Evolutionary conservation across 2,888 invertebrate species (phyloP).

Genomic region (Chaetogeoica ovagalla): DNA sequence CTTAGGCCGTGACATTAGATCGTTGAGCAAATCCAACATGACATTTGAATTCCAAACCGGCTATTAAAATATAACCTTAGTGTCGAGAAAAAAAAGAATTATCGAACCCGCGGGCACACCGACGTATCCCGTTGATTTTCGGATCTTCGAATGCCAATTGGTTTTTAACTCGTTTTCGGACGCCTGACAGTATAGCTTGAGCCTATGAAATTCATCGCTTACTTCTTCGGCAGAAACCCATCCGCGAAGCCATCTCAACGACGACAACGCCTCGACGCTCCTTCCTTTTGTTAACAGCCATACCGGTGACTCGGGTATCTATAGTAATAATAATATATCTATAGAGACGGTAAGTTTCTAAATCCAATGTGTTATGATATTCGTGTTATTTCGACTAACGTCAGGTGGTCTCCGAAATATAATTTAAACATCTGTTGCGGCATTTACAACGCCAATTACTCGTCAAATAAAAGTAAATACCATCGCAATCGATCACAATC

Average conservation of each 20-base stretch:
- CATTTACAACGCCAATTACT: too few species aligned
- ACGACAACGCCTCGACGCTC: conserved; percentile 63
- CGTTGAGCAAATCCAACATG: too few species aligned
- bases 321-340: too few species aligned
- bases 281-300: conserved; percentile 66
- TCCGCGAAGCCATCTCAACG: conserved; percentile 65
- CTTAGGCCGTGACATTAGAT: too few species aligned
- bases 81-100: background rate
- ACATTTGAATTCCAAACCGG: too few species aligned
- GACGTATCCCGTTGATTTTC: conserved; percentile 12
- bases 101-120: background rate
- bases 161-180: conserved; percentile 50
- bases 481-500: too few species aligned
- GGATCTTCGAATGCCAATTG: background rate
- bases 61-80: background rate
- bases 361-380: too few species aligned
- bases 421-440: too few species aligned
- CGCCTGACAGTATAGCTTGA: conserved; percentile 61
- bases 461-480: too few species aligned
- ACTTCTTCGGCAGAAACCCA: conserved; percentile 64
- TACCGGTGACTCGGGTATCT: conserved; percentile 67
- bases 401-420: too few species aligned
- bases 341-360: too few species aligned
- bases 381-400: too few species aligned
- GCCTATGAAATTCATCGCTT: conserved; percentile 63